Evolutionary conservation across 2,113 vertebrate species (phyloP).

Genomic region (Hassar affinis): DNA sequence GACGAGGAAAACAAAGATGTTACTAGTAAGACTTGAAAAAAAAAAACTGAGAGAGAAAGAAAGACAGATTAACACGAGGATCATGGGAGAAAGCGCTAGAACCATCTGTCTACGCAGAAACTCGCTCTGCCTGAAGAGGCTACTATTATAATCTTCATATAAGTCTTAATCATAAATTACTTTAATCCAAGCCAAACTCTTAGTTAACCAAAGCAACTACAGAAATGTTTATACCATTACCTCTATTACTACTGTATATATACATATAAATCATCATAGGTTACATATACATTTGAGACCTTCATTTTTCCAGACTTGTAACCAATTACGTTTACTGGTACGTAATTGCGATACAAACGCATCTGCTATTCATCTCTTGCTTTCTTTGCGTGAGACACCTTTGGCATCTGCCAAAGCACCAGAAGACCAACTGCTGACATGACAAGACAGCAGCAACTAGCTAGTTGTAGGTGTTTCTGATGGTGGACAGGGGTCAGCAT

Average conservation of each 20-base stretch:
- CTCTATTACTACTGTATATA: neutral
- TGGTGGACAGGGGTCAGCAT: too few species aligned
- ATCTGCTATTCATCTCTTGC: neutral
- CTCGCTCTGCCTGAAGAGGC: neutral
- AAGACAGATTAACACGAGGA: slow-evolving; percentile 26
- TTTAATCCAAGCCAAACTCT: neutral
- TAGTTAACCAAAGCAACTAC: neutral
- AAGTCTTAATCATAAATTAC: neutral
- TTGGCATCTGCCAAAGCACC: neutral
- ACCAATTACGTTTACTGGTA: neutral
- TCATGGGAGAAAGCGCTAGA: slow-evolving; percentile 8
- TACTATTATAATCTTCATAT: neutral
- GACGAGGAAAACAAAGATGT: slow-evolving; percentile 51
- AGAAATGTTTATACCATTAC: neutral
- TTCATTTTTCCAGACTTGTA: neutral
- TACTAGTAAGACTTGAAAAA: slow-evolving; percentile 38
- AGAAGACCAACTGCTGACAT: neutral
- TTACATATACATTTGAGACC: too few species aligned
- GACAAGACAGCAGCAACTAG: neutral
- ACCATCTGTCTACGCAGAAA: neutral
- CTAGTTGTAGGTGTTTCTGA: too few species aligned
- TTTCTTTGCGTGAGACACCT: neutral
- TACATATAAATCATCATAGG: too few species aligned
- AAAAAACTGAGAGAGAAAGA: slow-evolving; percentile 36
- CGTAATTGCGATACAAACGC: neutral